Conservation (phyloP, 2,797 vertebrate genomes). For the Lutjanus campechanus region DNA sequence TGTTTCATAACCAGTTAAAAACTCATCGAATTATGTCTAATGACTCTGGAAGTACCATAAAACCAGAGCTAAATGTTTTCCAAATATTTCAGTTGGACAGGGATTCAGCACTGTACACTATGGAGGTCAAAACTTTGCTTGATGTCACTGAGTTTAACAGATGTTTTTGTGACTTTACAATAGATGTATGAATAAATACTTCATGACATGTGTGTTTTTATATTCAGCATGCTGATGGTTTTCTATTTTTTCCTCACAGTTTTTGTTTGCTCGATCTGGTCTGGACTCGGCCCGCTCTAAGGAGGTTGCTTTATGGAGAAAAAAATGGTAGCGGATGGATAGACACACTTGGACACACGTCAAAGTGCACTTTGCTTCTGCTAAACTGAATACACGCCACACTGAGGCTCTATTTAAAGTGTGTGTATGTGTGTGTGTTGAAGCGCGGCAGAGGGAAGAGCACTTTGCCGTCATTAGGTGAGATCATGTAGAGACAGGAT, state of each 20-base stretch:
- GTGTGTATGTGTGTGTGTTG: slow-evolving; percentile 50
- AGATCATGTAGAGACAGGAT: slow-evolving; percentile 79
- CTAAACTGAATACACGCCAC: slow-evolving; percentile 60
- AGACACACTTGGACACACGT: slow-evolving; percentile 20
- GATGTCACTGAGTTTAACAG: neutral
- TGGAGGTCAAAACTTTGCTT: slow-evolving; percentile 6
- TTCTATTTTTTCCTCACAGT: neutral
- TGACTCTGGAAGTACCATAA: too few relatives aligned
- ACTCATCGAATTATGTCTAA: too few relatives aligned
- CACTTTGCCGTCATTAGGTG: slow-evolving; percentile 81
- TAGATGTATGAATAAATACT: slow-evolving; percentile 56
- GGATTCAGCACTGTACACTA: neutral
- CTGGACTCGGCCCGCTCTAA: slow-evolving; percentile 15
- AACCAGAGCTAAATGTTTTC: neutral
- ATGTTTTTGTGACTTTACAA: slow-evolving; percentile 8
- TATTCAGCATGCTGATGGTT: slow-evolving; percentile 32
- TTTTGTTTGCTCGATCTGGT: slow-evolving; percentile 18
- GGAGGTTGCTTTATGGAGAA: slow-evolving; percentile 30
- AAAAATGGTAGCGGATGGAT: slow-evolving; percentile 6
- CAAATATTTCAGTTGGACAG: too few relatives aligned
- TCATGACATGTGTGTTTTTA: slow-evolving; percentile 40
- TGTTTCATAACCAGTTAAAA: too few relatives aligned
- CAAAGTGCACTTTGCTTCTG: slow-evolving; percentile 69
- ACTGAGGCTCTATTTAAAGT: slow-evolving; percentile 48
- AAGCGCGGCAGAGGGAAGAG: slow-evolving; percentile 56